Evolutionary conservation across 2,888 invertebrate species (phyloP).

Genomic region (Spodoptera littoralis): DNA sequence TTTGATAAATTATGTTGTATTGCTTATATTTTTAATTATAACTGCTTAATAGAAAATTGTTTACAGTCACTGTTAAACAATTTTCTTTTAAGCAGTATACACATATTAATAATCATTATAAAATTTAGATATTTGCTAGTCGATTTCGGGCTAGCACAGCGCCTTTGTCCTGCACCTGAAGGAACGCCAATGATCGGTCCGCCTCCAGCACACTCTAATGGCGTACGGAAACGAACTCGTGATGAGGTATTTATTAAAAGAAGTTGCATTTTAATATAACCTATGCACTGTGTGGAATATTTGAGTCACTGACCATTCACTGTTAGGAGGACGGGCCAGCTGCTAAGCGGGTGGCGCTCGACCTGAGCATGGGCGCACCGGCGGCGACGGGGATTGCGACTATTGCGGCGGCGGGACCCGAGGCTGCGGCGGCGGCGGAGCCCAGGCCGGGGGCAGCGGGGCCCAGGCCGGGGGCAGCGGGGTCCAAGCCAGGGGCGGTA

Average conservation of each 20-base stretch:
- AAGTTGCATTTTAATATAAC: background rate
- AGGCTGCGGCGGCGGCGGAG: too few species aligned
- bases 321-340: conserved; percentile 59
- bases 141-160: conserved; percentile 96
- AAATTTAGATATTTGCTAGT: conserved; percentile 91
- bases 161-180: conserved; percentile 70
- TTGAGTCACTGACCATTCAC: background rate
- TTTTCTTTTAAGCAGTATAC: too few species aligned
- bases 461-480: too few species aligned
- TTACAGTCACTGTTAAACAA: too few species aligned
- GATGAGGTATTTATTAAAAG: conserved; percentile 58
- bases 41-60: too few species aligned
- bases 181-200: conserved; percentile 85
- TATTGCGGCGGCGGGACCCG: too few species aligned
- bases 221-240: conserved; percentile 66
- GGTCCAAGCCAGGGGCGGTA: conserved; percentile 40
- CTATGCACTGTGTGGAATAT: background rate
- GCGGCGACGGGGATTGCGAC: conserved; percentile 19
- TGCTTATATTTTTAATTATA: too few species aligned
- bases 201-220: conserved; percentile 59
- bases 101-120: too few species aligned
- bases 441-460: too few species aligned
- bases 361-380: conserved; percentile 63
- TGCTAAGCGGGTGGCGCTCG: conserved; percentile 76
- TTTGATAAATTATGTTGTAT: too few species aligned